phyloP scores from a whole-genome alignment of 2,888 invertebrate species.

The Muscina levida region DNA sequence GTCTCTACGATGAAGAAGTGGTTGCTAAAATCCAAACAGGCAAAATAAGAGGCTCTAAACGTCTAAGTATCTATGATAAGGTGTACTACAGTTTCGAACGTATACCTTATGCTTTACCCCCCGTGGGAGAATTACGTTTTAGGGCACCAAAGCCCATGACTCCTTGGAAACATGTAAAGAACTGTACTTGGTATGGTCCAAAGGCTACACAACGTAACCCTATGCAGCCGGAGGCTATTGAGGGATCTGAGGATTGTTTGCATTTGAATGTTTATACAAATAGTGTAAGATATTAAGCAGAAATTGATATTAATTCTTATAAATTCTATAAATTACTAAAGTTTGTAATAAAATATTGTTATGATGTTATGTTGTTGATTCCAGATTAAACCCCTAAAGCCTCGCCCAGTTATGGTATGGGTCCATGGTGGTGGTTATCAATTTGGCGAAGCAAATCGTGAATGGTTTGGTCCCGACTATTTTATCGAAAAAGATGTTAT shows the following conservation, averaged over 20 bases:
- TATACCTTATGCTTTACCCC: conserved; percentile 76
- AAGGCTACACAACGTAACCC: conserved; percentile 50
- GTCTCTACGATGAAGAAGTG: conserved; percentile 49
- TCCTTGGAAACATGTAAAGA: conserved; percentile 77
- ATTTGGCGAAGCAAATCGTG: conserved; percentile 74
- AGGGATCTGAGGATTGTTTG: conserved; percentile 80
- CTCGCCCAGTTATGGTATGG: conserved; percentile 78
- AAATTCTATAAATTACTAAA: not conserved
- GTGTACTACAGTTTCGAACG: conserved; percentile 73
- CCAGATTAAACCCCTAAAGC: conserved; percentile 68
- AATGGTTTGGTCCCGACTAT: conserved; percentile 76
- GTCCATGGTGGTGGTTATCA: conserved; percentile 80
- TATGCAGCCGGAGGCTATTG: conserved; percentile 51
- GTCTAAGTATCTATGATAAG: conserved; percentile 57
- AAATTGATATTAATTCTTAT: not conserved
- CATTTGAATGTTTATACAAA: conserved; percentile 78
- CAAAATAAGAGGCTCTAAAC: conserved; percentile 66
- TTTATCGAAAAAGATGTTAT: conserved; percentile 78
- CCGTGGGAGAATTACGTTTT: conserved; percentile 78
- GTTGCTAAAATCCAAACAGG: conserved; percentile 65
- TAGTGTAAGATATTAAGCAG: conserved; percentile 62
- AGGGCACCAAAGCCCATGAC: conserved; percentile 78
- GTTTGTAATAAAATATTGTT: not conserved
- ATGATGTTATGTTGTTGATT: no score
- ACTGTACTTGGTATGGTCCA: conserved; percentile 72